A percentile compares a stretch with the other conserved stretches of the same genome.
Evolutionary conservation across 1,140 invertebrate species (phyloP).

Genomic region (Maconellicoccus hirsutus): DNA sequence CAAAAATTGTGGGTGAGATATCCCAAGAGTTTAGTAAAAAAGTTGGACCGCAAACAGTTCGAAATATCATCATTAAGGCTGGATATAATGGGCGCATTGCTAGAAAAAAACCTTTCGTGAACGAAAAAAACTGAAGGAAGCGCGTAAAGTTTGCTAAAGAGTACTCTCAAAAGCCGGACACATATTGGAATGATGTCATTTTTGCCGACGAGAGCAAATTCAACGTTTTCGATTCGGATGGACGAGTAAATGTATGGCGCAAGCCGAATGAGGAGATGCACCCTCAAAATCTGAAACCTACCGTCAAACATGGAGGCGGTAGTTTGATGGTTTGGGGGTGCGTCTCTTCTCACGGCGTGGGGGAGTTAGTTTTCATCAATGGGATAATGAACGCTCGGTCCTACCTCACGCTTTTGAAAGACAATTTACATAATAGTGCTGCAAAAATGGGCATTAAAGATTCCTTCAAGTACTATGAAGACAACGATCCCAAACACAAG

Average conservation of each 20-base stretch:
- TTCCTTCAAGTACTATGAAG: background rate
- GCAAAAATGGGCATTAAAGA: background rate
- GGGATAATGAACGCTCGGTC: background rate
- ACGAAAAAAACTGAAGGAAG: background rate
- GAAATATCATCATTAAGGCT: background rate
- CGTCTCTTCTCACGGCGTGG: constrained; percentile 31
- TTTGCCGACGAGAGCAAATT: background rate
- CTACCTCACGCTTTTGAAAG: background rate
- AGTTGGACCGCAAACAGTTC: background rate
- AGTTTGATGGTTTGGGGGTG: constrained; percentile 34
- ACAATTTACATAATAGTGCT: background rate
- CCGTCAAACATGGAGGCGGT: constrained; percentile 34
- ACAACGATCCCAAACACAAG: background rate
- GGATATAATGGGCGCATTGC: background rate
- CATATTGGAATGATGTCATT: background rate
- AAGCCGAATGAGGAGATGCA: background rate
- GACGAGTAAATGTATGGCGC: background rate
- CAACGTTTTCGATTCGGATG: background rate
- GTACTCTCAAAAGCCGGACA: background rate
- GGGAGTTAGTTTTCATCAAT: constrained; percentile 30
- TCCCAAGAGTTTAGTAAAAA: background rate
- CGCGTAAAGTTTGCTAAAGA: background rate
- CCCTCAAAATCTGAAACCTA: constrained; percentile 30
- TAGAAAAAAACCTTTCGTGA: background rate
- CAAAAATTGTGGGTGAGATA: background rate